phyloP scores from a whole-genome alignment of 2,797 vertebrate genomes.

The Hemibagrus guttatus region DNA sequence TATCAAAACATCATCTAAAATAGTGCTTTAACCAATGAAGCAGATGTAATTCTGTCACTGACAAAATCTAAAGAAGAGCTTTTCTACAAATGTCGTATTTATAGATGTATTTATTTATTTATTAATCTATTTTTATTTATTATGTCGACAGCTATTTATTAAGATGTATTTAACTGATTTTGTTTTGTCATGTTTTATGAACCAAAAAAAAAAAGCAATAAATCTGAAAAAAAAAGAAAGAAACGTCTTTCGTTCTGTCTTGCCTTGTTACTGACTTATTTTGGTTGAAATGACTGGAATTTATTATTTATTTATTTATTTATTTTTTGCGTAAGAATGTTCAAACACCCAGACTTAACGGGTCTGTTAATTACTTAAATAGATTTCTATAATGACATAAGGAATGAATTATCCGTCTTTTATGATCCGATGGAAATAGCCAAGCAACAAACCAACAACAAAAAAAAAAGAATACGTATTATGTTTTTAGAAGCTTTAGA shows the following conservation, averaged over 20 bases:
- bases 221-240: neutral
- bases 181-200: neutral
- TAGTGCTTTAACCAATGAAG: too few species aligned
- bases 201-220: neutral
- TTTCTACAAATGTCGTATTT: too few species aligned
- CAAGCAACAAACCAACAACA: neutral
- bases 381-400: neutral
- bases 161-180: slow-evolving; percentile 60
- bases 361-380: neutral
- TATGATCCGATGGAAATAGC: neutral
- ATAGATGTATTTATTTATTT: neutral
- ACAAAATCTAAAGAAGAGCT: too few species aligned
- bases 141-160: slow-evolving; percentile 41
- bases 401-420: neutral
- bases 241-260: neutral
- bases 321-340: neutral
- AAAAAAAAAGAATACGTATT: neutral
- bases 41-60: too few species aligned
- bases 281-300: neutral
- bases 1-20: slow-evolving; percentile 39
- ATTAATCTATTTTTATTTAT: neutral
- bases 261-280: neutral
- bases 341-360: neutral
- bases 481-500: neutral
- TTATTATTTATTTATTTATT: too few species aligned